Conservation (phyloP, 1,140 invertebrate species). For the Thaumetopoea pityocampa region DNA sequence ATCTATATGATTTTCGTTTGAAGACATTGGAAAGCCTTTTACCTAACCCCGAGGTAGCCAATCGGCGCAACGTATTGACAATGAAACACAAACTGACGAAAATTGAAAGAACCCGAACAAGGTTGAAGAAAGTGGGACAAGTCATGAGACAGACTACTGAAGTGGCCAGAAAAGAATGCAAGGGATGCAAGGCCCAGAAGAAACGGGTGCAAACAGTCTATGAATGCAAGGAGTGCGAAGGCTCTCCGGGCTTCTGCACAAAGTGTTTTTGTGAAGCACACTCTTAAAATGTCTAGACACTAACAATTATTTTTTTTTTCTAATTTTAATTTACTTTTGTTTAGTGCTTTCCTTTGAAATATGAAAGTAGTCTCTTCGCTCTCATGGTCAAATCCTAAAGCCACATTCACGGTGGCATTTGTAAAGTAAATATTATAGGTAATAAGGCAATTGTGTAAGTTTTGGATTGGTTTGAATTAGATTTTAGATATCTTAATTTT, state of each 20-base stretch:
- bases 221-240: constrained; percentile 25
- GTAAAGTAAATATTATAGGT: no score
- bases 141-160: constrained; percentile 20
- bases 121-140: constrained; percentile 17
- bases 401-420: no score
- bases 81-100: constrained; percentile 22
- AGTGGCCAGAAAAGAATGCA: constrained; percentile 24
- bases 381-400: no score
- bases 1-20: constrained; percentile 27
- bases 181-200: constrained; percentile 22
- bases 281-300: background rate
- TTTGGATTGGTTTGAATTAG: no score
- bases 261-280: background rate
- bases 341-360: background rate
- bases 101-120: constrained; percentile 23
- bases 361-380: no score
- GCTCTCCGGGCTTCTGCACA: constrained; percentile 15
- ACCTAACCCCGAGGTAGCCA: constrained; percentile 13
- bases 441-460: no score
- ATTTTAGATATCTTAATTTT: no score
- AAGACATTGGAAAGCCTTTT: constrained; percentile 17
- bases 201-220: constrained; percentile 24
- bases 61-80: constrained; percentile 23
- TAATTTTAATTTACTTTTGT: background rate
- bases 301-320: background rate